These are phyloP conservation scores for Calameuta idolon DNA, from an alignment of 2,888 invertebrate species.

Conservation along the genomic window DNA sequence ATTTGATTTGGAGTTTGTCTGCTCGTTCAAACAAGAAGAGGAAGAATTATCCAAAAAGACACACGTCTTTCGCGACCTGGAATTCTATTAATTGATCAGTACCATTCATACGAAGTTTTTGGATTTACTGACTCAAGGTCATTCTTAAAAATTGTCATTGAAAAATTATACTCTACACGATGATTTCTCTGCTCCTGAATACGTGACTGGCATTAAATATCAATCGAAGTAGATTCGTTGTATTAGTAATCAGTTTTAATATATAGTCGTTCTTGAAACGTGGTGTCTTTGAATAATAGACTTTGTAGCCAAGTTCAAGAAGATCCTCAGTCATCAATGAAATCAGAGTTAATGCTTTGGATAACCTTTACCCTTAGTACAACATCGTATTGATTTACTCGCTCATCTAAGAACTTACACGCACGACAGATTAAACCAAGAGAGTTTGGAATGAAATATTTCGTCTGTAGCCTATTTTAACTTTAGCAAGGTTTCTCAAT, in stretches of 20 bases:
- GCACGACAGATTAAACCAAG: not conserved
- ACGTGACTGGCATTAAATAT: no score
- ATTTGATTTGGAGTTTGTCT: constrained; percentile 9
- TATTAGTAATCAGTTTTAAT: no score
- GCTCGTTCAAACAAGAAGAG: not conserved
- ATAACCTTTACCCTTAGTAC: constrained; percentile 12
- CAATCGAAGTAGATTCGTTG: no score
- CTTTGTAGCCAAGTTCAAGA: not conserved
- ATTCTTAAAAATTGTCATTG: not conserved
- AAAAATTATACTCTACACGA: not conserved
- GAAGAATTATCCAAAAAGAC: not conserved
- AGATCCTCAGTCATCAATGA: not conserved
- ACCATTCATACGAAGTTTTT: not conserved
- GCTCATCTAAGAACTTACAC: not conserved
- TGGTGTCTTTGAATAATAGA: not conserved
- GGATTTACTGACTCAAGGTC: not conserved
- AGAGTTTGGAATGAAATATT: not conserved
- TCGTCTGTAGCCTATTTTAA: not conserved
- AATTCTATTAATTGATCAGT: not conserved
- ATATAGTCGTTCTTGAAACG: no score
- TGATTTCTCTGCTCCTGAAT: not conserved
- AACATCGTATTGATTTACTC: constrained; percentile 18
- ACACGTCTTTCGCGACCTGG: not conserved
- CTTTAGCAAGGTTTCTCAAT: not conserved
- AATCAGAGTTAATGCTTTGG: not conserved